phyloP scores from a whole-genome alignment of 1,140 invertebrate genomes.

The Amphibalanus amphitrite region DNA sequence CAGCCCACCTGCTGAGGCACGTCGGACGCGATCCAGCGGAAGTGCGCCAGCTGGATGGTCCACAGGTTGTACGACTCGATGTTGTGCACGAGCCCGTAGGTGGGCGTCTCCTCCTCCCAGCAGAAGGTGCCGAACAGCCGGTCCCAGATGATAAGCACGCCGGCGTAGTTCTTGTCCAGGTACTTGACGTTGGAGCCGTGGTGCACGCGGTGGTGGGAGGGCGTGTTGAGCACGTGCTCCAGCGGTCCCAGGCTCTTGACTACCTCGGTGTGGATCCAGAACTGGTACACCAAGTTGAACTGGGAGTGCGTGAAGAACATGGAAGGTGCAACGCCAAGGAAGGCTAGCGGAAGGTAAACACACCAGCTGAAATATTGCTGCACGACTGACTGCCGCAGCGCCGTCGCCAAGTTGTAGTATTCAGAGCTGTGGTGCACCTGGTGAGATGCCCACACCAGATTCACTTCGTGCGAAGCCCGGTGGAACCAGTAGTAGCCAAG shows the following conservation, averaged over 20 bases:
- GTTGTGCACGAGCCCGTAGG: conserved; percentile 36
- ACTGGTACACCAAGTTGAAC: conserved; percentile 32
- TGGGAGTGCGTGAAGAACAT: conserved; percentile 29
- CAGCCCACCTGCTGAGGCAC: conserved; percentile 15
- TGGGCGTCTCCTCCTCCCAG: conserved; percentile 31
- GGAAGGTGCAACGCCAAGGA: conserved; percentile 13
- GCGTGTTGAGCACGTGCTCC: conserved; percentile 39
- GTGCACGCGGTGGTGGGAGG: conserved; percentile 41
- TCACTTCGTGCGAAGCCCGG: conserved; percentile 39
- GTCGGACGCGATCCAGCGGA: neutral
- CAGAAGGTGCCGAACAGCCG: conserved; percentile 36
- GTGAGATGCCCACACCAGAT: conserved; percentile 42
- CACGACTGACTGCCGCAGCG: conserved; percentile 60
- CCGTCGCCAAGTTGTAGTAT: conserved; percentile 81
- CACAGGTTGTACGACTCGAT: conserved; percentile 33
- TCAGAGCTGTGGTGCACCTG: conserved; percentile 93
- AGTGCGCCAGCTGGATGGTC: conserved; percentile 28
- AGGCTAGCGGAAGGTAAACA: conserved; percentile 30
- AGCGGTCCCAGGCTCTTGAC: conserved; percentile 33
- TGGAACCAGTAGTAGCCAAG: conserved; percentile 87
- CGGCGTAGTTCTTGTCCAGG: conserved; percentile 45
- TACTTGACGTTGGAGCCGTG: conserved; percentile 43
- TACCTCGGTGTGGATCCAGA: conserved; percentile 35
- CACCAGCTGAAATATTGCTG: conserved; percentile 64
- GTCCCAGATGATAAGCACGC: conserved; percentile 42